Evolutionary conservation across 2,888 invertebrate genomes (phyloP), one percentile per base, ranked within the genome.

Genomic region (Drosophila kanekoi): DNA sequence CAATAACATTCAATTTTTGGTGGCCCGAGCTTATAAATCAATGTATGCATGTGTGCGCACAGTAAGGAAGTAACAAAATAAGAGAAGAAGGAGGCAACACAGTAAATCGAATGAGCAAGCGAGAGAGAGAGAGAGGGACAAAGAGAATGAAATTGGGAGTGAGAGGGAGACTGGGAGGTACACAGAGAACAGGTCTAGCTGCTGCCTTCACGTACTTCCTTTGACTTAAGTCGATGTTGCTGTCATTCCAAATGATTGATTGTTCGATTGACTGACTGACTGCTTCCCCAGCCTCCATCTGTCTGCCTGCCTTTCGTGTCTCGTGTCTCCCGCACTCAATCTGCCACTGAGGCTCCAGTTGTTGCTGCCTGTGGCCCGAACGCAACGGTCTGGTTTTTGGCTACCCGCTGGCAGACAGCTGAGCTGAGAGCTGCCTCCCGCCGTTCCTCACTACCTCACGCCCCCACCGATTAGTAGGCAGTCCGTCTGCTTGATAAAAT

Each of bases 1-100:
- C 88, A 83, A 83, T 83, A 83, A 83, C 83, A 83, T 83, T 88
- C 88, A 88, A 88, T 83, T 83, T 83, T 83, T 88, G 87, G 83
- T 68, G 88, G 80, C 67, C 76, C 77, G 63, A 53, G 78, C 81
- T 67, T 67, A 84, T 84, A 84, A 84, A 84, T 84, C 89, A 84
- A 89, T 82, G 86, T 79, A 86, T 82, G 67, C 64, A 63, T 73
- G 51, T 72, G 69, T 78, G 54, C 43, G 49, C 23, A 47, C 54
- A 51, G 32, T 18, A 66, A 47, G 48, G 11, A 41, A 20, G 43
- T 13, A 33, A 13, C n/a, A 4, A 48, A 16, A 33, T 52, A 14
- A 32, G 4, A 9, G 3, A 14, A 8, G 10, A 8, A 8, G 28
- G 8, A 28, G 28, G 28, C 28, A 8, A 23, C 20, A 38, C 16